Evolutionary conservation across 2,113 vertebrate genomes (phyloP), one percentile per base, ranked within the genome.

Genomic region (Chamaetylas fuelleborni): DNA sequence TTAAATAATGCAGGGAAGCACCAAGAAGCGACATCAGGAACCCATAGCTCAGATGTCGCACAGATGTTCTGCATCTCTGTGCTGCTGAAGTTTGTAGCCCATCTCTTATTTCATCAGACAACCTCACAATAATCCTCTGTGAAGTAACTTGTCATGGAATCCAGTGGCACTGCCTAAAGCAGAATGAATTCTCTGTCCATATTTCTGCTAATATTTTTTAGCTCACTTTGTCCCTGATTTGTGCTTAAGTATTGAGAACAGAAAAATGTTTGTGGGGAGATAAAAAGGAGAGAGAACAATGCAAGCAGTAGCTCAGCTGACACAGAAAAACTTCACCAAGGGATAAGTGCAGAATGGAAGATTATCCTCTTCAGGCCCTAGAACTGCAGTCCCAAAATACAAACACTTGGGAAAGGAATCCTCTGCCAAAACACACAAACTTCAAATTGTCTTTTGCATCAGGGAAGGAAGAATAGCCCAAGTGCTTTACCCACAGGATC

Each of bases 351-450:
- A 51, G 64, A 69, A 56, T 15, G 20, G 45, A 65, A 25, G 28
- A 31, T 60, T 9, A 17, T 19, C 54, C 40, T 28, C 8, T 17
- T 82, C 43, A 67, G 60, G 66, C 1, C 4, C 74, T 57, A 47
- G 18, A 88, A 76, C 25, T 40, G 36, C 81, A 72, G 62, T 50
- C 36, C 45, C 79, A 73, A 72, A 72, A 69, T 7, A 65, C 18
- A 88, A 82, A 57, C 54, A 38, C 26, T 69, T 56, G 70, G 40
- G 67, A 57, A 72, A 80, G 12, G 34, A 86, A 70, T 23, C 34
- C 29, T 71, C 26, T 74, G 93, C 90, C 87, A 87, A 84, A 56
- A 88, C 51, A 76, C 58, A 93, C 80, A 95, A 73, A 82, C 76
- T 69, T 81, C 76, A 64, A 79, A 82, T 33, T 8, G 5, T n/a